Percentiles rank a stretch among this genome's conserved stretches.
These are phyloP conservation scores for Linurgus olivaceus DNA, from an alignment of 2,797 vertebrate species.

Conservation along the genomic window DNA sequence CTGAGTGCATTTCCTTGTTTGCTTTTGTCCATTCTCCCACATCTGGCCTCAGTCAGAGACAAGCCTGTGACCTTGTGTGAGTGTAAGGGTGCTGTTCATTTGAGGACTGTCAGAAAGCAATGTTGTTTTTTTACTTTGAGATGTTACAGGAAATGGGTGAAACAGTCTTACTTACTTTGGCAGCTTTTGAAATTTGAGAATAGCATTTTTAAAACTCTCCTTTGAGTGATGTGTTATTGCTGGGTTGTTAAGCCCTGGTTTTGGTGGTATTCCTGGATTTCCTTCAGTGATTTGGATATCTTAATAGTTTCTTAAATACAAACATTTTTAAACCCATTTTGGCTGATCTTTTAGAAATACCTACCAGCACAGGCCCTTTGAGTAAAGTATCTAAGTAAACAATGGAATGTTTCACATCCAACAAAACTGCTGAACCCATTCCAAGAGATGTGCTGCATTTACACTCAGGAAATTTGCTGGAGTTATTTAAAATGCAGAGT, in stretches of 20 bases:
- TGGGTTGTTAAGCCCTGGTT: not conserved
- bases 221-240: not conserved
- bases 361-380: not conserved
- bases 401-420: not conserved
- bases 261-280: not conserved
- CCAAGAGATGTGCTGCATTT: not conserved
- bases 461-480: not conserved
- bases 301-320: not conserved
- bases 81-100: not conserved
- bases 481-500: accelerated
- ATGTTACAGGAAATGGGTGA: not conserved
- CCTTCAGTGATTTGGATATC: not conserved
- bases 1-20: not conserved
- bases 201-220: not conserved
- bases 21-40: not conserved
- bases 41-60: not conserved
- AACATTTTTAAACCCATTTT: not conserved
- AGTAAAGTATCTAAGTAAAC: not conserved
- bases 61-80: not conserved
- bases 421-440: not conserved
- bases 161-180: not conserved
- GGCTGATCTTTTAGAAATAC: not conserved
- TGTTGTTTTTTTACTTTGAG: not conserved
- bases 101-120: not conserved
- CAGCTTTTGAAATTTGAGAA: not conserved